Base-by-base conservation (phyloP, 2,888 invertebrate genomes). In the Caenorhabditis angaria region DNA sequence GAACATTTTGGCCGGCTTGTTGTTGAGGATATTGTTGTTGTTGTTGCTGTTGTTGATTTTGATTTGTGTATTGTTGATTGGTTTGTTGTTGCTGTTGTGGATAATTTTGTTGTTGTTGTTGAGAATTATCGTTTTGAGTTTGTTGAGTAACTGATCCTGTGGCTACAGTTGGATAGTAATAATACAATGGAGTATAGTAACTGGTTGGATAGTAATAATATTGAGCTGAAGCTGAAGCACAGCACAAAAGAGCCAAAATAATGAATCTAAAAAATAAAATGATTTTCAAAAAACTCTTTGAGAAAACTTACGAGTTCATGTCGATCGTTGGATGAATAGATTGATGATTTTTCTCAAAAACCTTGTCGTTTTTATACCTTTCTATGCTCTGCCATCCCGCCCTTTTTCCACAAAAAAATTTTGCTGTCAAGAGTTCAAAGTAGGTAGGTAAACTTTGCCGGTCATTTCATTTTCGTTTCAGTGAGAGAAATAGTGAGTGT, bases 161-260 rank as follows among this genome's bases (percentile, higher is more conserved):
- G 8, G 62, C 62, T 41, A 61, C 71, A 8, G 75, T 72, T 50
- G 77, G 70, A 57, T 70, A 69, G 32, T 75, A 75, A 59, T 77
- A 77, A 62, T 71, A 71, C 29, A 68, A 50, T 20, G 78, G 78
- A 28, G 75, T 76, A 61, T 78, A 78, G 61, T 78, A 78, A 55
- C 70, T 61, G 24, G 77, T 59, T 48, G 74, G 75, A 62, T 75
- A 69, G 60, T 77, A 77, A 53, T 60, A n/a, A 60, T 78, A 76
- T 51, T 76, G 72, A 27, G 62, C 56, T 32, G 75, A 71, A 22
- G 65, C 70, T 47, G 65, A 71, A 28, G 71, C 57, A 65, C 27
- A n/a, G n/a, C n/a, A n/a, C 41, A 41, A 41, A 6, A 71, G 58
- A 27, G 63, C 55, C 67, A 63, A 60, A 28, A 70, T 56, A 25